Evolutionary conservation across 53 echinoderm and acorn worm species (phyloP).

Genomic region (Holothuria scabra): DNA sequence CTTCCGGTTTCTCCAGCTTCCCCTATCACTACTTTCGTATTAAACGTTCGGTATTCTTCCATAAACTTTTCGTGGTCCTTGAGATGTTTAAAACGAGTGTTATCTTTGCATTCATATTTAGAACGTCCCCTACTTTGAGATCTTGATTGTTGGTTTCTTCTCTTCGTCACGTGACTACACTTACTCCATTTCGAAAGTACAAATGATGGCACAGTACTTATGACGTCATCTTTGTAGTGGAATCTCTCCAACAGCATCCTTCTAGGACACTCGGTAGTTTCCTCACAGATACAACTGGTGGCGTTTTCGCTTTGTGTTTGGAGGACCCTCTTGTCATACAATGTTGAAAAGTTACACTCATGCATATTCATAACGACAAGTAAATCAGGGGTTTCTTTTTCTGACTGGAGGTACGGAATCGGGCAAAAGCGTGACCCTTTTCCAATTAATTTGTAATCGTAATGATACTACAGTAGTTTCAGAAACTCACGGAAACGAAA

Average conservation of each 20-base stretch:
- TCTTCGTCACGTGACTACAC: no score
- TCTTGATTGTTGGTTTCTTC: no score
- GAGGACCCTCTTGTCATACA: neutral
- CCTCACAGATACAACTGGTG: slow-evolving; percentile 2
- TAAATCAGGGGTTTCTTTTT: no score
- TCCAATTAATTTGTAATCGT: no score
- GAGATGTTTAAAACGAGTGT: neutral
- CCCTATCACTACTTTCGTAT: slow-evolving; percentile 53
- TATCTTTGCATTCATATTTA: neutral
- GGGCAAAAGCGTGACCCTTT: no score
- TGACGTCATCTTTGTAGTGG: slow-evolving; percentile 34
- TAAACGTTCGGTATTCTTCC: slow-evolving; percentile 61
- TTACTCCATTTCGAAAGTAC: slow-evolving; percentile 15
- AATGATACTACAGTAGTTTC: no score
- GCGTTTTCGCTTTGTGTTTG: neutral
- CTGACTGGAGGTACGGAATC: no score
- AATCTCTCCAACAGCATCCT: neutral
- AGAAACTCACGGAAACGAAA: no score
- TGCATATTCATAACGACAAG: neutral
- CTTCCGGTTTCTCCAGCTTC: slow-evolving; percentile 55
- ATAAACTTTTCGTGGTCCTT: slow-evolving; percentile 43
- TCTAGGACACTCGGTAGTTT: neutral
- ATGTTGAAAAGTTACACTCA: slow-evolving; percentile 30
- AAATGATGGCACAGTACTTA: slow-evolving; percentile 19
- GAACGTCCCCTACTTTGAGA: no score